Percentiles rank a stretch among this genome's conserved stretches.
Conservation (phyloP, 2,113 vertebrate species). For the Microcebus lehilahytsara region DNA sequence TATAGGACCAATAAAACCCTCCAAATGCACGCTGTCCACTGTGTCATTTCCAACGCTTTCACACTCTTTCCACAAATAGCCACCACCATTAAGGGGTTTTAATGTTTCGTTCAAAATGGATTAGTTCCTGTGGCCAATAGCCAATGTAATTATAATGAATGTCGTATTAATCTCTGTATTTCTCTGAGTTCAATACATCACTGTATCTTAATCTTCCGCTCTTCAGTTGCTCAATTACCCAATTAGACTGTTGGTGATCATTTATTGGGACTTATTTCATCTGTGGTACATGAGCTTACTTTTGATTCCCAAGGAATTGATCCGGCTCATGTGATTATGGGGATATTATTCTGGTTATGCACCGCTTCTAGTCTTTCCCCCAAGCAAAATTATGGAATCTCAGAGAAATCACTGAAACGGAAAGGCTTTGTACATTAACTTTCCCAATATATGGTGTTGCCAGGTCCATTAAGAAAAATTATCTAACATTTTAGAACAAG, state of each 20-base stretch:
- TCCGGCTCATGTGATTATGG: constrained; percentile 46
- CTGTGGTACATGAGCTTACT: constrained; percentile 47
- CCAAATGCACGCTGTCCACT: not conserved
- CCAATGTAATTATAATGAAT: constrained; percentile 65
- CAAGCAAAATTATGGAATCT: constrained; percentile 61
- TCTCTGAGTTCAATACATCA: constrained; percentile 61
- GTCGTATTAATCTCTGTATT: constrained; percentile 63
- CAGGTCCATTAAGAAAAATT: constrained; percentile 55
- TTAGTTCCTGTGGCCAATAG: constrained; percentile 63
- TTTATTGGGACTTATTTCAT: constrained; percentile 65
- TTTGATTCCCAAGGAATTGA: constrained; percentile 40
- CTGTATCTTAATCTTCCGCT: constrained; percentile 67
- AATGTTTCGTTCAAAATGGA: constrained; percentile 69
- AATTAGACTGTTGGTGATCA: constrained; percentile 61
- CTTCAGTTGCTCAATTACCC: constrained; percentile 69
- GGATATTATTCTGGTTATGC: constrained; percentile 49
- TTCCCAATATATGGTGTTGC: constrained; percentile 11
- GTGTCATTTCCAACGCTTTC: constrained; percentile 21
- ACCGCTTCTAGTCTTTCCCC: constrained; percentile 53
- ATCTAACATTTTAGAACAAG: constrained; percentile 41
- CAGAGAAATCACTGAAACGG: constrained; percentile 42
- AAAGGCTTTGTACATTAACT: constrained; percentile 63
- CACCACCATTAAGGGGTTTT: constrained; percentile 46
- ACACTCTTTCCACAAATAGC: constrained; percentile 54
- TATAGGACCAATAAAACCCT: constrained; percentile 18